These are phyloP conservation scores for Catocala nupta DNA, from an alignment of 2,888 invertebrate species.

Conservation along the genomic window DNA sequence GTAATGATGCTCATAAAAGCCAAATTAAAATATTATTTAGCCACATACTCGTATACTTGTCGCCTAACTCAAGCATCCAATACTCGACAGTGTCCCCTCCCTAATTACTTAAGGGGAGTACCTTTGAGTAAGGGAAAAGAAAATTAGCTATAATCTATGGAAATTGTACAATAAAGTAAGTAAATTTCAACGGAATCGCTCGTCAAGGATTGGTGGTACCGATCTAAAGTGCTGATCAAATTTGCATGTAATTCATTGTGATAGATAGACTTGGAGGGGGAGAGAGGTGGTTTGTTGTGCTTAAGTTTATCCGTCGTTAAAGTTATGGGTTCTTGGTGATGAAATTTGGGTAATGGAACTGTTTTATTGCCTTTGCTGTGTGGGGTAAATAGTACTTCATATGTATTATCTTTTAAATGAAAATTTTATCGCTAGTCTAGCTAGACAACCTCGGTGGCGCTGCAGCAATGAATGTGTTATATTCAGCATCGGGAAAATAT, in stretches of 20 bases:
- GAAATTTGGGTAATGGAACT: slow-evolving; percentile 7
- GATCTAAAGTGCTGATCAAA: slow-evolving; percentile 37
- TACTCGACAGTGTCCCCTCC: slow-evolving; percentile 4
- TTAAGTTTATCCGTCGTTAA: slow-evolving; percentile 1
- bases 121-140: slow-evolving; percentile 33
- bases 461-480: neutral
- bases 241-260: slow-evolving; percentile 28
- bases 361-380: neutral
- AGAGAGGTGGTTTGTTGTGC: slow-evolving; percentile 1
- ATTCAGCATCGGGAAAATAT: no score
- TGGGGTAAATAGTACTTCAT: neutral
- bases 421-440: neutral
- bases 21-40: no score
- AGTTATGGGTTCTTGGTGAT: slow-evolving; percentile 3
- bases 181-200: slow-evolving; percentile 36
- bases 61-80: neutral
- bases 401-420: neutral
- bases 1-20: no score
- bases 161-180: slow-evolving; percentile 50
- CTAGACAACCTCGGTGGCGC: neutral
- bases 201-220: slow-evolving; percentile 28
- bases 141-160: slow-evolving; percentile 52
- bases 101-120: slow-evolving; percentile 11
- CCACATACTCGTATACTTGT: no score
- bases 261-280: slow-evolving; percentile 5